Base-by-base conservation (phyloP, 1,140 invertebrate genomes). In the Cephus cinctus region DNA sequence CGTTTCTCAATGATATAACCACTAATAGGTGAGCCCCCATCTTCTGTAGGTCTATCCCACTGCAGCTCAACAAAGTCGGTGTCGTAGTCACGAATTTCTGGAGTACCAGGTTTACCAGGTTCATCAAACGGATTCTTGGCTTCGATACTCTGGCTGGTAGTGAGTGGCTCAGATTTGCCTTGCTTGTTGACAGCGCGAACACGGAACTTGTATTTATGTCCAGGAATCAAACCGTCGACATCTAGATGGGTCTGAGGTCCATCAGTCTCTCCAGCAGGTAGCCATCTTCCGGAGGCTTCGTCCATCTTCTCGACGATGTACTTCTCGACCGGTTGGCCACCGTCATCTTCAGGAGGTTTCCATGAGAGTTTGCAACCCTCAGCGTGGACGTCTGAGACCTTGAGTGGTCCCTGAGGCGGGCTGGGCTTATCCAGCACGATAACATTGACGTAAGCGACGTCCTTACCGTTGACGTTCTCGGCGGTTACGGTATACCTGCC, bases 121-220 rank as follows among this genome's bases (percentile, higher is more conserved):
- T 86, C 81, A 71, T 92, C 94, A 76, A 91, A 99, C 35, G 96
- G 96, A 90, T 99, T 98, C 73, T 98, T 98, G 32, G 97, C 97
- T 73, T 96, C 87, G 53, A 91, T 93, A n/a, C 89, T 82, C 62
- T 92, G 86, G n/a, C 83, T 80, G 12, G 93, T 87, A 1, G 89
- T 88, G 2, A 99, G 78, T 14, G 96, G 95, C 61, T 98, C 94
- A 16, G 95, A 97, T 73, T 89, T 90, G 38, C 96, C 97, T 80
- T 98, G 91, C 50, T 90, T 89, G 65, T 99, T 99, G 23, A 94
- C 92, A 18, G 96, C 96, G 20, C 89, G 82, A 0, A 98, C 95
- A 50, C 96, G 78, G 80, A 98, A 98, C 74, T 96, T 96, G 76
- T 98, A 98, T 71, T 95, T 94, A 61, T 98, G 92, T 44, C 89